Base-by-base conservation (phyloP, 2,888 invertebrate species). In the Chrysotoxum bicinctum region DNA sequence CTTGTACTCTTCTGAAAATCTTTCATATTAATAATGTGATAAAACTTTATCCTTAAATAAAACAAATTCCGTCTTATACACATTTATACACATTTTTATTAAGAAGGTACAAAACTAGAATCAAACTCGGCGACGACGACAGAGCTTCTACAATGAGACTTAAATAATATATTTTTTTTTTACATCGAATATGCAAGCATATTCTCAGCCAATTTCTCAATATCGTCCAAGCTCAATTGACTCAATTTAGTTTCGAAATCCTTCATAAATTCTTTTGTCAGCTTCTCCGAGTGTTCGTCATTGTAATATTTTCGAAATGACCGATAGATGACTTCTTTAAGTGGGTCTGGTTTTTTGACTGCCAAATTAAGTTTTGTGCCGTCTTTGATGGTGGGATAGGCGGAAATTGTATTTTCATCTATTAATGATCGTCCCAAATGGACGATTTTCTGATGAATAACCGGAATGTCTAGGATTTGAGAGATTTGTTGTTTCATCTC, bases 291-390 rank as follows among this genome's bases (percentile, higher is more conserved):
- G 88, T 96, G 95, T 9, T 93, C 91, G 74, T 96, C 95, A 23
- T 93, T 92, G 88, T 94, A 94, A 88, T 94, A 94, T 88, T 93
- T 94, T 4, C 91, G 90, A 73, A 91, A 91, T 0, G 89, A 89
- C 0, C 91, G 89, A 50, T 89, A 88, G 8, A 91, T 93, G 93
- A 88, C 95, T 93, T 94, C 94, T 81, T 93, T 93, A 0, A 96
- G 91, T 0, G 93, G 92, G 70, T 95, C 94, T 8, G 94, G 94
- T 88, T 95, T 96, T 89, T 95, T 95, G 5, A 96, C 94, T 30
- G 96, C 93, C 79, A 96, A 92, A 89, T 95, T 95, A 54, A 97
- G 89, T 91, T 95, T 96, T 16, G 95, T 94, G 1, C 96, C 96
- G 83, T 96, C 95, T 90, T 95, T 95, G 40, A 96, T 95, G 87